Conservation (phyloP, 1,140 invertebrate species). For the Aphelinus atriplicis region DNA sequence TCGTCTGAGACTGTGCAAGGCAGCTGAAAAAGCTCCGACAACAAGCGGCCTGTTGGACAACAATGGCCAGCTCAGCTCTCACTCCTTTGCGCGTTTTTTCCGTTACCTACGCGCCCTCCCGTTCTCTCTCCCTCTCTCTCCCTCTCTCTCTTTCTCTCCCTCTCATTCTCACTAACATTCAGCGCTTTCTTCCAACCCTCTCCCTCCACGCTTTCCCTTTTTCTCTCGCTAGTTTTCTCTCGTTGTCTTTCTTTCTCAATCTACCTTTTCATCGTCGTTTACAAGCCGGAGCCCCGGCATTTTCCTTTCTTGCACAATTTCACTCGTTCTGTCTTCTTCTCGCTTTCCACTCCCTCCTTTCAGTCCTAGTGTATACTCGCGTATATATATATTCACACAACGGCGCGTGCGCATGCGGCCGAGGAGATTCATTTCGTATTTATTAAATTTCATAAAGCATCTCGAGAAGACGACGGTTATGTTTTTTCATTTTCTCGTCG, state of each 20-base stretch:
- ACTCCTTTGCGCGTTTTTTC: background rate
- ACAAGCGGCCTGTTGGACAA: constrained; percentile 31
- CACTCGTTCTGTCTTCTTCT: no score
- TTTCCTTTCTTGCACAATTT: constrained; percentile 3
- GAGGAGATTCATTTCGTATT: constrained; percentile 64
- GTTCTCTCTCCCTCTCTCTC: background rate
- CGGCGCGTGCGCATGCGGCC: no score
- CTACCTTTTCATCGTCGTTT: background rate
- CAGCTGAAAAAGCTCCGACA: constrained; percentile 25
- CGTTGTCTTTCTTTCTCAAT: background rate
- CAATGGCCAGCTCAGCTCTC: constrained; percentile 14
- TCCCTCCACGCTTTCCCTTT: background rate
- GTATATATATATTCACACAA: no score
- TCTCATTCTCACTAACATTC: background rate
- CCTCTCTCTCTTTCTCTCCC: background rate
- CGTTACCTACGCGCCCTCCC: background rate
- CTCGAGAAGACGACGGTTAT: constrained; percentile 55
- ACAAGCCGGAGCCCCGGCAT: constrained; percentile 3
- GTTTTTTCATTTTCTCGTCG: constrained; percentile 63
- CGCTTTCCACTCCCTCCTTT: no score
- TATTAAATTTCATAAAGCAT: constrained; percentile 66
- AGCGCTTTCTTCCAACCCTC: background rate
- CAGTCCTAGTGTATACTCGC: no score
- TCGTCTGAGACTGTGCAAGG: constrained; percentile 20
- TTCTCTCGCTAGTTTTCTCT: constrained; percentile 3